phyloP scores from a whole-genome alignment of 2,888 invertebrate species.

The Unio delphinus region DNA sequence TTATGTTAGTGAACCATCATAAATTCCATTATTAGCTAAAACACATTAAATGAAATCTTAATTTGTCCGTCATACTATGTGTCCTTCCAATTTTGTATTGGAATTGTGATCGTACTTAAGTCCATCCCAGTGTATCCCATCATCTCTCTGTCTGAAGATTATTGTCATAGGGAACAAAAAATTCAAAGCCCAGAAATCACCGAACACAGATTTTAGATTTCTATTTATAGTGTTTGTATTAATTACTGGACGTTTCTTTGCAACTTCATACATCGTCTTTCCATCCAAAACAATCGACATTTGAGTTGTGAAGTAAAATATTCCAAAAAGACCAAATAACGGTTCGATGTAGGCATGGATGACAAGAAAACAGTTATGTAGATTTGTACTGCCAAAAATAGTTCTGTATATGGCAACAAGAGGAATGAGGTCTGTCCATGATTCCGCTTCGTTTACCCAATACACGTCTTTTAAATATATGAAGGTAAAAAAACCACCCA shows the following conservation, averaged over 20 bases:
- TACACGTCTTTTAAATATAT: slow-evolving; percentile 37
- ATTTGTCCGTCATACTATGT: slow-evolving; percentile 1
- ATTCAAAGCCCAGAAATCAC: slow-evolving; percentile 54
- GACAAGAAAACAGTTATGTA: slow-evolving; percentile 33
- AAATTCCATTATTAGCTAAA: too few species aligned
- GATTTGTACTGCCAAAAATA: slow-evolving; percentile 23
- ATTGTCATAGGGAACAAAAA: slow-evolving; percentile 54
- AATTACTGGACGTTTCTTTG: slow-evolving; percentile 38
- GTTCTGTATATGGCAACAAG: slow-evolving; percentile 35
- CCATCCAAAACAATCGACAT: slow-evolving; percentile 33
- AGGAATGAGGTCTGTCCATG: slow-evolving; percentile 39
- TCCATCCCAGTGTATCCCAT: slow-evolving; percentile 49
- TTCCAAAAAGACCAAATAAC: slow-evolving; percentile 36
- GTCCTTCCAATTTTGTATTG: slow-evolving; percentile 23
- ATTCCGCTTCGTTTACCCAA: slow-evolving; percentile 17
- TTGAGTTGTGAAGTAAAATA: slow-evolving; percentile 38
- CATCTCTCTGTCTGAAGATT: slow-evolving; percentile 47
- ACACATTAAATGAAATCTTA: too few species aligned
- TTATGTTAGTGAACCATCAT: too few species aligned
- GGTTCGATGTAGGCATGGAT: slow-evolving; percentile 35
- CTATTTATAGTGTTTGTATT: slow-evolving; percentile 28
- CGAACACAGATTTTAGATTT: slow-evolving; percentile 53
- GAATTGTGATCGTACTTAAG: slow-evolving; percentile 39
- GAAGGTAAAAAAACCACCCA: slow-evolving; percentile 37
- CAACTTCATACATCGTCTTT: slow-evolving; percentile 45